Percentiles rank a stretch among this genome's conserved stretches.
Conservation (phyloP, 2,888 invertebrate genomes). For the Aquatica leii region DNA sequence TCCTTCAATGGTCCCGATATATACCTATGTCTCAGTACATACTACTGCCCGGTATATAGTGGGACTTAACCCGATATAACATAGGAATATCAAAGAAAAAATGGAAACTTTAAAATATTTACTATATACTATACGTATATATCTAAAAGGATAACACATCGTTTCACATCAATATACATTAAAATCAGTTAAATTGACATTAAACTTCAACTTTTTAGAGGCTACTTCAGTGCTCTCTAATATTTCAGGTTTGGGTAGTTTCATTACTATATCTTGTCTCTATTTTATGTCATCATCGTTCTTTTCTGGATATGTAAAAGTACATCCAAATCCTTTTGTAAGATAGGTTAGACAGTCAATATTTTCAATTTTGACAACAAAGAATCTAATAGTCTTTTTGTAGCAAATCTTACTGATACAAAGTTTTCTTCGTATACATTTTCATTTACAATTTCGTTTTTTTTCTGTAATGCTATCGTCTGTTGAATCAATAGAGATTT, state of each 20-base stretch:
- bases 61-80: background rate
- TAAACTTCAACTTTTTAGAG: constrained; percentile 1
- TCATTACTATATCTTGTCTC: too few species aligned
- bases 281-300: background rate
- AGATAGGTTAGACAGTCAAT: constrained; percentile 13
- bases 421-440: background rate
- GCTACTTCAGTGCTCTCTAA: background rate
- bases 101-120: constrained; percentile 1
- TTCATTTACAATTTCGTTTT: constrained; percentile 3
- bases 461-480: too few species aligned
- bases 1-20: background rate
- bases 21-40: background rate
- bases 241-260: too few species aligned
- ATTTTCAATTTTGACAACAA: background rate
- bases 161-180: constrained; percentile 4
- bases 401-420: background rate
- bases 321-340: background rate
- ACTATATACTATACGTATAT: background rate
- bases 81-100: background rate
- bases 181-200: constrained; percentile 6
- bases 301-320: background rate
- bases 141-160: constrained; percentile 3
- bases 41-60: too few species aligned
- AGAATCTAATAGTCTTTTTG: background rate
- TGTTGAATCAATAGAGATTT: constrained; percentile 15